phyloP scores from a whole-genome alignment of 2,888 invertebrate genomes.

The Palloptera scutellata region DNA sequence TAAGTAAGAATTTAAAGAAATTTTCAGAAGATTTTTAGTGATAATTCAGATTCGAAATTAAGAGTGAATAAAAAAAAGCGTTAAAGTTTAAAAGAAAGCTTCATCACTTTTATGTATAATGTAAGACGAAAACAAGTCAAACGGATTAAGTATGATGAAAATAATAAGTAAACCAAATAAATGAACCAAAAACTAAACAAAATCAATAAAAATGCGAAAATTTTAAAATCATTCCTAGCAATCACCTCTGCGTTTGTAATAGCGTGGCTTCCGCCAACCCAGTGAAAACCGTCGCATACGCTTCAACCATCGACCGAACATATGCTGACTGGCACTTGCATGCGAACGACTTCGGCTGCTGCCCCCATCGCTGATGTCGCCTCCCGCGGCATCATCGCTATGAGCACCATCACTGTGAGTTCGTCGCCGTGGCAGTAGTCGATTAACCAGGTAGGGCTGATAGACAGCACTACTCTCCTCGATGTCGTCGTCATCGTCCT shows the following conservation, averaged over 20 bases:
- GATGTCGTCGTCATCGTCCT: constrained; percentile 35
- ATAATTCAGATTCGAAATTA: too few relatives aligned
- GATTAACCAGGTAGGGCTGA: constrained; percentile 50
- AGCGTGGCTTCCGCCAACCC: constrained; percentile 63
- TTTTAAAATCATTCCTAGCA: constrained; percentile 29
- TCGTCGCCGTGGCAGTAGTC: constrained; percentile 39
- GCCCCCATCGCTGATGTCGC: constrained; percentile 55
- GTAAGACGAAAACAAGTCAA: too few relatives aligned
- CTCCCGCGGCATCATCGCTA: constrained; percentile 54
- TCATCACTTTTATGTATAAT: too few relatives aligned
- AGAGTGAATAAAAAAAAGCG: too few relatives aligned
- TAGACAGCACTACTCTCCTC: constrained; percentile 26
- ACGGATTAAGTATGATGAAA: too few relatives aligned
- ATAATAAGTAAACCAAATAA: neutral
- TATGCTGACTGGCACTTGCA: constrained; percentile 54
- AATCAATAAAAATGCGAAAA: constrained; percentile 7
- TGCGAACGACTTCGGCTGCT: constrained; percentile 53
- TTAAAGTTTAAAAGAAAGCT: too few relatives aligned
- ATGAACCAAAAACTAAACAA: constrained; percentile 13
- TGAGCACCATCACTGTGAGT: constrained; percentile 32
- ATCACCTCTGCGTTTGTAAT: constrained; percentile 64
- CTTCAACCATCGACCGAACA: constrained; percentile 58
- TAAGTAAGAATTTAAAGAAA: too few relatives aligned
- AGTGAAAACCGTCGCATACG: constrained; percentile 62
- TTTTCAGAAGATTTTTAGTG: too few relatives aligned